Conservation (phyloP, 1,140 invertebrate genomes). For the Lanistes nyassanus region DNA sequence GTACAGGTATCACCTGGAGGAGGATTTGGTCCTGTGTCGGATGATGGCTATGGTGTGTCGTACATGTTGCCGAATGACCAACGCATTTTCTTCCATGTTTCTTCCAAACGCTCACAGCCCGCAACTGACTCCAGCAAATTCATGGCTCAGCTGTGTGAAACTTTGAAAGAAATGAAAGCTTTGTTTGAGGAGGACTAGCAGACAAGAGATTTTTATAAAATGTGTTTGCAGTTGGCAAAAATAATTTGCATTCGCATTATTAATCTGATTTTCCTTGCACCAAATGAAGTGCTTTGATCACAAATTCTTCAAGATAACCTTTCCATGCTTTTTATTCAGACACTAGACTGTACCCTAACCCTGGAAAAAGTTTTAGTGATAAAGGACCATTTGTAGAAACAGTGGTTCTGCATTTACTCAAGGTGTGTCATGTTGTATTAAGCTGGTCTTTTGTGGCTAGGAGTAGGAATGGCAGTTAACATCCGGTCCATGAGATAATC, state of each 20-base stretch:
- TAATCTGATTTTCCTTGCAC: background rate
- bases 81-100: conserved; percentile 70
- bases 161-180: conserved; percentile 66
- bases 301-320: too few relatives aligned
- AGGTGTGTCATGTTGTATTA: too few relatives aligned
- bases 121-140: conserved; percentile 66
- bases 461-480: too few relatives aligned
- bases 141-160: conserved; percentile 65
- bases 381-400: too few relatives aligned
- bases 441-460: too few relatives aligned
- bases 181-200: conserved; percentile 64
- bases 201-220: background rate
- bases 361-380: background rate
- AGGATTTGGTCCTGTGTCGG: conserved; percentile 71
- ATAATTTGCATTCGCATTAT: background rate
- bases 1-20: conserved; percentile 66
- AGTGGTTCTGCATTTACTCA: too few relatives aligned
- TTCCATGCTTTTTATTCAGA: background rate
- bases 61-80: conserved; percentile 70
- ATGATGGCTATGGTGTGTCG: conserved; percentile 71
- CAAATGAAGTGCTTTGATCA: background rate
- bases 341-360: background rate
- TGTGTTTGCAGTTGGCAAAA: conserved; percentile 1
- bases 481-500: too few relatives aligned
- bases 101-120: conserved; percentile 66